These are phyloP conservation scores for Eristalis intricaria DNA, from an alignment of 2,888 invertebrate genomes.

Conservation along the genomic window DNA sequence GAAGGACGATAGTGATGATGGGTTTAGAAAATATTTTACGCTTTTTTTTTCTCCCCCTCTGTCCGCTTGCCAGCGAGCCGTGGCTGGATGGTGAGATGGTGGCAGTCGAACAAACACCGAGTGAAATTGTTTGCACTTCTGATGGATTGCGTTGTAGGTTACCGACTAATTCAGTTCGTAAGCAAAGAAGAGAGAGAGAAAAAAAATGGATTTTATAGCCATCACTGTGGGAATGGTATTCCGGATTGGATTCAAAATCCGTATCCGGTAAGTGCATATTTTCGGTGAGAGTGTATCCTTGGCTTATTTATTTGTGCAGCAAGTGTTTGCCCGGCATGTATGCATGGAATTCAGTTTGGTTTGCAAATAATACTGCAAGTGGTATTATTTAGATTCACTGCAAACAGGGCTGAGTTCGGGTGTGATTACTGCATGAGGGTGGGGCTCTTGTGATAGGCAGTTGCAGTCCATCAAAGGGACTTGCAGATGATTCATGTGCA, in stretches of 20 bases:
- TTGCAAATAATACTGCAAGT: neutral
- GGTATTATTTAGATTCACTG: neutral
- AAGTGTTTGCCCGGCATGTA: neutral
- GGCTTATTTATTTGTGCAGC: constrained; percentile 1
- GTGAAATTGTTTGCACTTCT: constrained; percentile 56
- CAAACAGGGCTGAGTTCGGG: too few relatives aligned
- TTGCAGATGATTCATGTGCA: neutral
- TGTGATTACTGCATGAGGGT: too few relatives aligned
- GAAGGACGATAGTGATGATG: constrained; percentile 57
- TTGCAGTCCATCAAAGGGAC: neutral
- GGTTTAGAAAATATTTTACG: constrained; percentile 57
- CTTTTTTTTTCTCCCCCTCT: neutral
- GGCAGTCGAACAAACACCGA: constrained; percentile 23
- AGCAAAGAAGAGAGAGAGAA: neutral
- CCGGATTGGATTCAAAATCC: neutral
- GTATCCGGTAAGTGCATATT: neutral
- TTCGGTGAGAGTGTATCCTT: neutral
- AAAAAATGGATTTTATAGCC: neutral
- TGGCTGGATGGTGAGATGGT: too few relatives aligned
- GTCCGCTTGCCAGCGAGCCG: neutral
- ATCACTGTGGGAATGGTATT: neutral
- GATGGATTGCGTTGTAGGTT: constrained; percentile 37
- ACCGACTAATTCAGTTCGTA: constrained; percentile 22
- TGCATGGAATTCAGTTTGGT: neutral
- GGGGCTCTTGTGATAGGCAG: neutral